A percentile compares a stretch with the other conserved stretches of the same genome.
These are phyloP conservation scores for Ispidina picta DNA, from an alignment of 2,797 vertebrate genomes.

Conservation along the genomic window DNA sequence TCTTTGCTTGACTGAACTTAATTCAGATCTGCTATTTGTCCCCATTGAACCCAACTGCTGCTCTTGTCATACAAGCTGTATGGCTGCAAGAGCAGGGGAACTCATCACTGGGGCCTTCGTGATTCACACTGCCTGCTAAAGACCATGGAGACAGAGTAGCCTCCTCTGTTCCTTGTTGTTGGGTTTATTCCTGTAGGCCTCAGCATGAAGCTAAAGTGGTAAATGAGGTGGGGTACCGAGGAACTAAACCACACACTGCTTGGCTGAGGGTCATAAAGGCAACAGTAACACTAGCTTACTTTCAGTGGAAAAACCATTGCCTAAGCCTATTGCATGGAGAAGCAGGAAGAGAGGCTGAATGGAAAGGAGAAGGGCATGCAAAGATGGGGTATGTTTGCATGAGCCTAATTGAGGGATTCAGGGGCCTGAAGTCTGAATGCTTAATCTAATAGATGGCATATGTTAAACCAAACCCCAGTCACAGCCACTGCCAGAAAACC, in stretches of 20 bases:
- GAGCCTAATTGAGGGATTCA: background rate
- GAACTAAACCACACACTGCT: background rate
- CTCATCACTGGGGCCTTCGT: background rate
- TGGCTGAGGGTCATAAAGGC: background rate
- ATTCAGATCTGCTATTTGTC: background rate
- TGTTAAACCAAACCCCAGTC: background rate
- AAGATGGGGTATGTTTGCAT: background rate
- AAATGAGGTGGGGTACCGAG: background rate
- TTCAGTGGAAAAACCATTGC: background rate
- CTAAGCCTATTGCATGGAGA: background rate
- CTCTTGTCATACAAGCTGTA: background rate
- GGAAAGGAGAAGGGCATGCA: background rate
- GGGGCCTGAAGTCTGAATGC: background rate
- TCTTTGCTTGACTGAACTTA: background rate
- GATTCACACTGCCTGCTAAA: background rate
- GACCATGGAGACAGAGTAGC: background rate
- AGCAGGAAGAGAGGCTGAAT: conserved; percentile 24
- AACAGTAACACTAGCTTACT: background rate
- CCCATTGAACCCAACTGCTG: background rate
- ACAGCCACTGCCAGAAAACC: background rate
- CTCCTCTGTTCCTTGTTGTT: background rate
- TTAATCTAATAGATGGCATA: background rate
- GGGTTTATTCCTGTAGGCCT: background rate
- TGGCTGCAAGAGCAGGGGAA: background rate
- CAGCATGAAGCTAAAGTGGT: fast-evolving